These are phyloP conservation scores for Trichopoda pennipes DNA, from an alignment of 2,888 invertebrate species.

Conservation along the genomic window DNA sequence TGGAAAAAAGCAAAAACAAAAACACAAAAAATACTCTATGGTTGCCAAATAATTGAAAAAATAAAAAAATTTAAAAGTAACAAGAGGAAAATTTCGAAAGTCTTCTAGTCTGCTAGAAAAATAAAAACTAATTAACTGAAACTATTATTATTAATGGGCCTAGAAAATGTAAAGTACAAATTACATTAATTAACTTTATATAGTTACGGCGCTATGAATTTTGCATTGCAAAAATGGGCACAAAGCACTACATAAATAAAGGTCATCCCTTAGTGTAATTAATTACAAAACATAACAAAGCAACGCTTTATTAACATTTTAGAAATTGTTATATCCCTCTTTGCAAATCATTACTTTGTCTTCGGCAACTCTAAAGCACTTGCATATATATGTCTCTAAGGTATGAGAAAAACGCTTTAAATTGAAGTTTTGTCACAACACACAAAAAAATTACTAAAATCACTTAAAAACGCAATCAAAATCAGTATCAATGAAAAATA, in stretches of 20 bases:
- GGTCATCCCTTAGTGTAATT: too few species aligned
- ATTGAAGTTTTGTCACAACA: slow-evolving; percentile 71
- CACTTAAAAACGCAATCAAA: slow-evolving; percentile 71
- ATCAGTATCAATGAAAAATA: slow-evolving; percentile 57
- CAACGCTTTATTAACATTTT: too few species aligned
- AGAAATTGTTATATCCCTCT: not conserved
- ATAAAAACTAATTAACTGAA: too few species aligned
- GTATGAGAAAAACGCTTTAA: slow-evolving; percentile 74
- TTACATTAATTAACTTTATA: too few species aligned
- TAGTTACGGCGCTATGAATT: too few species aligned
- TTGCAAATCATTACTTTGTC: not conserved
- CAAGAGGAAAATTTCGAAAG: too few species aligned
- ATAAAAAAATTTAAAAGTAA: not conserved
- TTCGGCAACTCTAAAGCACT: slow-evolving; percentile 49
- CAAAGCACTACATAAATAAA: too few species aligned
- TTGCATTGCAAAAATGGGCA: too few species aligned
- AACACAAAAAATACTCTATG: slow-evolving; percentile 9
- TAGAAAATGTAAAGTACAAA: too few species aligned
- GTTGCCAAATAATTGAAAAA: slow-evolving; percentile 28
- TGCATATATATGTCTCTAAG: slow-evolving; percentile 57
- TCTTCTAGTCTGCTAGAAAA: too few species aligned
- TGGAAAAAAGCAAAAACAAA: slow-evolving; percentile 31
- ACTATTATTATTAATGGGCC: too few species aligned
- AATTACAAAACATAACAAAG: too few species aligned
- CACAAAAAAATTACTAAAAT: slow-evolving; percentile 70